These are phyloP conservation scores for Callyntrura sp. DNA, from an alignment of 2,888 invertebrate species.

Conservation along the genomic window DNA sequence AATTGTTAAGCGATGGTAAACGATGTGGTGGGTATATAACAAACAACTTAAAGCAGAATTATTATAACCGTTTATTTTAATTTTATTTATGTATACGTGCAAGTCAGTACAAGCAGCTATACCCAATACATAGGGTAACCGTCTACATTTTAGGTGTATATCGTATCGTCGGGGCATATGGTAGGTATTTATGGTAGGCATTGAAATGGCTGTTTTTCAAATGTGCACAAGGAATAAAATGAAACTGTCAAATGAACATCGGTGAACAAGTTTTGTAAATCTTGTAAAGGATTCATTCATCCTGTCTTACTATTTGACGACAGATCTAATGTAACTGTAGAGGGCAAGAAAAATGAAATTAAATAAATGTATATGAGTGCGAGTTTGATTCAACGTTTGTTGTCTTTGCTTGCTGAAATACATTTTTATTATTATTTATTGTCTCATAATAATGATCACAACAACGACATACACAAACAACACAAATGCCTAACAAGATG, in stretches of 20 bases:
- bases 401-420: not conserved
- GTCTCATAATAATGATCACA: not conserved
- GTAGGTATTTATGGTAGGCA: too few species aligned
- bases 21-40: not conserved
- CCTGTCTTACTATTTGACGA: not conserved
- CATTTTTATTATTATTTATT: not conserved
- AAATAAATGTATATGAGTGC: too few species aligned
- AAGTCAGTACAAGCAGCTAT: slow-evolving; percentile 5
- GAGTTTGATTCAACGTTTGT: not conserved
- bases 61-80: not conserved
- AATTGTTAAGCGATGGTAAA: not conserved
- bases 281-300: slow-evolving; percentile 18
- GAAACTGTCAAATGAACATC: slow-evolving; percentile 28
- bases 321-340: not conserved
- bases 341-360: slow-evolving; percentile 11
- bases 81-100: not conserved
- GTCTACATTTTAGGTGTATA: too few species aligned
- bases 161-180: too few species aligned
- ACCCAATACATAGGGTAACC: too few species aligned
- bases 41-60: not conserved
- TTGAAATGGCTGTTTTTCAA: too few species aligned
- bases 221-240: too few species aligned
- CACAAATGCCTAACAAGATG: too few species aligned
- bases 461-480: not conserved
- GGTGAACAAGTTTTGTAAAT: slow-evolving; percentile 28